Evolutionary conservation across 2,113 vertebrate genomes (phyloP).

Genomic region (Hystrix cristata): DNA sequence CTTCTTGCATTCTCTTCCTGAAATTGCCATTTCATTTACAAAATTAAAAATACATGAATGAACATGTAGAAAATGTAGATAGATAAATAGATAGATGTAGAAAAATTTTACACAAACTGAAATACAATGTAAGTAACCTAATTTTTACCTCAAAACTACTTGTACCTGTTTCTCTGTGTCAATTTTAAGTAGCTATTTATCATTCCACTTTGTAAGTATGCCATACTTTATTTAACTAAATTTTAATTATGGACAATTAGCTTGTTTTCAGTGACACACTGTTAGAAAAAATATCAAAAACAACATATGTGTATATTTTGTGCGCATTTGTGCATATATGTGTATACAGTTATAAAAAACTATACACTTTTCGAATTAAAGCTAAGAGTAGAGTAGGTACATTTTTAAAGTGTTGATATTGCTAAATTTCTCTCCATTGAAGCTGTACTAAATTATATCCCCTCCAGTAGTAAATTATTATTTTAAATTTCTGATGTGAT

Average conservation of each 20-base stretch:
- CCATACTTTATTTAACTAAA: neutral
- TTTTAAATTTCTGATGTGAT: neutral
- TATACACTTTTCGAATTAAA: neutral
- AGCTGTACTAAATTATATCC: neutral
- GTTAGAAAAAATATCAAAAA: neutral
- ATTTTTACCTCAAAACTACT: neutral
- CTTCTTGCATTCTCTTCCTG: neutral
- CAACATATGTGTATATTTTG: neutral
- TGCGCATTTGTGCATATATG: neutral
- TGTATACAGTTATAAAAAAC: neutral
- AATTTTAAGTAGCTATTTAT: neutral
- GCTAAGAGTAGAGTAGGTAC: neutral
- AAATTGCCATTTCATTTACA: neutral
- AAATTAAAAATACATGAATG: neutral
- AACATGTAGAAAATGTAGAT: neutral
- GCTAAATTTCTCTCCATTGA: neutral
- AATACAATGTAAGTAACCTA: neutral
- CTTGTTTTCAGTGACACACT: neutral
- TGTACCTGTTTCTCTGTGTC: neutral
- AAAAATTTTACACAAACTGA: neutral
- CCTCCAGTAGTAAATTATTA: neutral
- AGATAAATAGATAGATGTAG: neutral
- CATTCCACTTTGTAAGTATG: neutral
- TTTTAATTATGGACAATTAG: neutral
- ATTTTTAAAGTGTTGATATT: constrained; percentile 7